Conservation (phyloP, 2,797 vertebrate genomes). For the Melanotaenia nigrans region DNA sequence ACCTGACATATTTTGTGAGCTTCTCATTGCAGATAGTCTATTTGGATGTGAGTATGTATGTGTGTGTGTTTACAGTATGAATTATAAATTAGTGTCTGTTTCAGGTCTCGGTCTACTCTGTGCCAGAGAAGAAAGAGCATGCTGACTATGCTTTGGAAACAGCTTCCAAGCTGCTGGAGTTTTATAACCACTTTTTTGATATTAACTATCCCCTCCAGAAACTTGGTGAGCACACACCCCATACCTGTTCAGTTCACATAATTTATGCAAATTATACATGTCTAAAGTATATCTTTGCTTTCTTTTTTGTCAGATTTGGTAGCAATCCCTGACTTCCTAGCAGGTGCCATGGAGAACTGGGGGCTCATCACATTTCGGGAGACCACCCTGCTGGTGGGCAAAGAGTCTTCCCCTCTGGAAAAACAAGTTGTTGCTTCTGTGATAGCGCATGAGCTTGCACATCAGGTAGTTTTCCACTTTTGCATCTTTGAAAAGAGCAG, state of each 20-base stretch:
- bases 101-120: slow-evolving; percentile 92
- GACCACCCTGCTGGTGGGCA: slow-evolving; percentile 86
- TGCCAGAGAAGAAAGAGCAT: slow-evolving; percentile 89
- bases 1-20: not conserved
- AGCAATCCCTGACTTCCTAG: slow-evolving; percentile 94
- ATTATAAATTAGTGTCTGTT: not conserved
- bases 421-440: slow-evolving; percentile 90
- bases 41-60: not conserved
- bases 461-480: slow-evolving; percentile 87
- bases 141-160: slow-evolving; percentile 85
- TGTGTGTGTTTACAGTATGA: not conserved
- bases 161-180: slow-evolving; percentile 86
- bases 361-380: slow-evolving; percentile 95
- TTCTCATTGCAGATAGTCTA: slow-evolving; percentile 10
- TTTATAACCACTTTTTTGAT: slow-evolving; percentile 90
- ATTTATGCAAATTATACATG: not conserved
- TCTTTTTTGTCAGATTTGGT: slow-evolving; percentile 87
- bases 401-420: slow-evolving; percentile 86
- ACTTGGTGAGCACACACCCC: slow-evolving; percentile 84
- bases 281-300: not conserved
- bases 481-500: slow-evolving; percentile 5
- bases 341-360: slow-evolving; percentile 98
- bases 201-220: slow-evolving; percentile 90
- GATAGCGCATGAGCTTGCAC: slow-evolving; percentile 94
- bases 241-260: not conserved